These are phyloP conservation scores for Embiotoca jacksoni DNA, from an alignment of 2,113 vertebrate species.

Conservation along the genomic window DNA sequence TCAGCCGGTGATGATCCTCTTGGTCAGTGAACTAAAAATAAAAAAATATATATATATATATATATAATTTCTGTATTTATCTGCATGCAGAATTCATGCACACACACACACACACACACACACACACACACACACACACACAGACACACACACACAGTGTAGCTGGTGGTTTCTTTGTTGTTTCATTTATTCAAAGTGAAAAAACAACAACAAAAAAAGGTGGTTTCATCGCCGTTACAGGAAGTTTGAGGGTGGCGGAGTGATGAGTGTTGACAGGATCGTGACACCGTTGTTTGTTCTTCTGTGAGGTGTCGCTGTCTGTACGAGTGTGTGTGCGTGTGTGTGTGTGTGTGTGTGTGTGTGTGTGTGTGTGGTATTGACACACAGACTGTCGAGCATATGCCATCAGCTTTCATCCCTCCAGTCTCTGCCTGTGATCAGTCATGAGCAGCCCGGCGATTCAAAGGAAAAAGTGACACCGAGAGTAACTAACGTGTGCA, in stretches of 20 bases:
- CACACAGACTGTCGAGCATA: conserved; percentile 57
- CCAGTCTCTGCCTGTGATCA: conserved; percentile 32
- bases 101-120: accelerated
- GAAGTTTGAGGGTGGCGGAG: conserved; percentile 32
- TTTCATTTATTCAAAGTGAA: not conserved
- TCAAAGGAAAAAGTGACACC: conserved; percentile 30
- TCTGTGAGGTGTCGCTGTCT: conserved; percentile 37
- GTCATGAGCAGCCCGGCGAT: conserved; percentile 38
- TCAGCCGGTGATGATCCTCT: not conserved
- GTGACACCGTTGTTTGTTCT: conserved; percentile 21
- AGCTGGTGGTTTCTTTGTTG: not conserved
- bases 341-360: conserved; percentile 28
- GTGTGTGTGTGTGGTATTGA: conserved; percentile 26
- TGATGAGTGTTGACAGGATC: conserved; percentile 29
- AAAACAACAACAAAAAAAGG: not conserved
- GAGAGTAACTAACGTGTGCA: not conserved
- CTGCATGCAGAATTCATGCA: not conserved
- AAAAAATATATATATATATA: not conserved
- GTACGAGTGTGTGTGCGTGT: not conserved
- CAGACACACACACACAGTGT: not conserved
- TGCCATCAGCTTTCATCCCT: conserved; percentile 42
- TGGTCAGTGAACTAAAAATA: too few relatives aligned
- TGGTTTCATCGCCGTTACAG: not conserved
- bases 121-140: accelerated
- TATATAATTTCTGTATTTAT: not conserved